phyloP scores from a whole-genome alignment of 1,140 invertebrate species.

The Radopholus similis region DNA sequence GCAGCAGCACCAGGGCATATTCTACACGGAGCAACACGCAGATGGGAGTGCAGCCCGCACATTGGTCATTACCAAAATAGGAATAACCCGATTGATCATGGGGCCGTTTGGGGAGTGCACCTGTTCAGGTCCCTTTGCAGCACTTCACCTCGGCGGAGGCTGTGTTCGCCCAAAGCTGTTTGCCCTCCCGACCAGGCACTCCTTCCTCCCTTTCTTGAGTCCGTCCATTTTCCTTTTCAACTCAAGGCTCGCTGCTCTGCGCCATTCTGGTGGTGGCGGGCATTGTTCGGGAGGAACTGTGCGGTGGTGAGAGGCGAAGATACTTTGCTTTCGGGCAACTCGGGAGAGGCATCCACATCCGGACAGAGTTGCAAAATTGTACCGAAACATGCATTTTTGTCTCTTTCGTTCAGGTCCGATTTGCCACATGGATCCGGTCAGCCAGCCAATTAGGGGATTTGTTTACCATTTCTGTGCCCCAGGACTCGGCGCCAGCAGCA shows the following conservation, averaged over 20 bases:
- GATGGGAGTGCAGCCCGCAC: not conserved
- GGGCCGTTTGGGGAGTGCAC: not conserved
- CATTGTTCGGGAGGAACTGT: conserved; percentile 14
- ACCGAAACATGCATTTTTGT: not conserved
- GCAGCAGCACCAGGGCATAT: not conserved
- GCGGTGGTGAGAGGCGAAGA: conserved; percentile 2
- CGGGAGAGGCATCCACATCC: not conserved
- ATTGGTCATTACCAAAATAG: not conserved
- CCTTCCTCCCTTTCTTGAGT: not conserved
- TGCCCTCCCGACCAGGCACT: conserved; percentile 9
- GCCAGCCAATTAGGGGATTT: not conserved
- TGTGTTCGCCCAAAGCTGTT: conserved; percentile 20
- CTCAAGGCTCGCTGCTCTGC: conserved; percentile 28
- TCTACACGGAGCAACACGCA: conserved; percentile 3
- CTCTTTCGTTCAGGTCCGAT: conserved; percentile 18
- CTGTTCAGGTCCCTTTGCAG: not conserved
- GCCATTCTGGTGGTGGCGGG: conserved; percentile 25
- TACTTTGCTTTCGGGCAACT: not conserved
- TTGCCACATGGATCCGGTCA: conserved; percentile 42
- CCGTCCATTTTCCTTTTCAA: not conserved
- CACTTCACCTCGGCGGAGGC: conserved; percentile 17
- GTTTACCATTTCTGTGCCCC: conserved; percentile 2
- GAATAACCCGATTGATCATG: not conserved
- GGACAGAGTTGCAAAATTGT: conserved; percentile 1
- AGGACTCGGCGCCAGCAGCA: conserved; percentile 47